These are phyloP conservation scores for Oncorhynchus nerka DNA, from an alignment of 2,113 vertebrate species.

Conservation along the genomic window DNA sequence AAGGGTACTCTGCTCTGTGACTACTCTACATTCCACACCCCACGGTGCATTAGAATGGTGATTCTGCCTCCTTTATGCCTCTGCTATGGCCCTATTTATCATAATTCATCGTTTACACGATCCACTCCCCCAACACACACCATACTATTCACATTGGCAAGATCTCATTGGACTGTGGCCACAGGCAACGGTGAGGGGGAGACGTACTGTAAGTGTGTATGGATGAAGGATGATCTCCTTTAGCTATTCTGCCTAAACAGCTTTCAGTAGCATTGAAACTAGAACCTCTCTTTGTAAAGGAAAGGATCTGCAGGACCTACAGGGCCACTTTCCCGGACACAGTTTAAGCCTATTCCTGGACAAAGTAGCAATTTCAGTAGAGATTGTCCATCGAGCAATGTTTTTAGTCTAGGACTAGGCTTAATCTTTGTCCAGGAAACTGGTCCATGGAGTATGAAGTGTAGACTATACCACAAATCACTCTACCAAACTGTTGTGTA, in stretches of 20 bases:
- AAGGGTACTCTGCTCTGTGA: conserved; percentile 2
- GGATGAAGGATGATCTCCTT: conserved; percentile 54
- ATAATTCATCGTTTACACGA: conserved; percentile 68
- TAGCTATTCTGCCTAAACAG: conserved; percentile 44
- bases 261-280: conserved; percentile 41
- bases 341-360: no score
- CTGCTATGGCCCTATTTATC: conserved; percentile 69
- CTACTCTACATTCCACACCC: conserved; percentile 2
- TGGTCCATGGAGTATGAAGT: not conserved
- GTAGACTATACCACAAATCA: not conserved
- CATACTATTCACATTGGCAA: conserved; percentile 49
- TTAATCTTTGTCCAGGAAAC: no score
- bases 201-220: not conserved
- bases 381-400: no score
- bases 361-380: no score
- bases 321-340: no score
- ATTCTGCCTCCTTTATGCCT: conserved; percentile 61
- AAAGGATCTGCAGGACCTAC: not conserved
- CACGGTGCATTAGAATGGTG: conserved; percentile 59
- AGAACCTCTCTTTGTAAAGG: conserved; percentile 32
- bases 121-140: conserved; percentile 31
- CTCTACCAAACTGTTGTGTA: not conserved
- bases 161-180: conserved; percentile 59
- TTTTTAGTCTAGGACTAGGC: no score
- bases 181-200: conserved; percentile 10